These are phyloP conservation scores for Trichonephila clavipes DNA, from an alignment of 1,140 invertebrate species.

Conservation along the genomic window DNA sequence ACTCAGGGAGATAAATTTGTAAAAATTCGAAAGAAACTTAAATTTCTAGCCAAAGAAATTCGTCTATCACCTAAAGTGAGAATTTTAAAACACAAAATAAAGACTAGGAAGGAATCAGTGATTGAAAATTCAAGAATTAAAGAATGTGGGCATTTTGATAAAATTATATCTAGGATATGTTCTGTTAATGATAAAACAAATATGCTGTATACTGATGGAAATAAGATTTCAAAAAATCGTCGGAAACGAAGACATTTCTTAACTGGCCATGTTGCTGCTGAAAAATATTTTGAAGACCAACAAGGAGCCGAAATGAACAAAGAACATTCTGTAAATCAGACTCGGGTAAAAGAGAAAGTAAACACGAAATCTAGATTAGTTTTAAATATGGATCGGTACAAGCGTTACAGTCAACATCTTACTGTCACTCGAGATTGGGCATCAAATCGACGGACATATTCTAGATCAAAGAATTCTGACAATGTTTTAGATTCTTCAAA, in stretches of 20 bases:
- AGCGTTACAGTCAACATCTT: slow-evolving; percentile 50
- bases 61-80: not conserved
- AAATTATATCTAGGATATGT: slow-evolving; percentile 53
- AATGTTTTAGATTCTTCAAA: slow-evolving; percentile 31
- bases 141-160: slow-evolving; percentile 58
- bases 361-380: slow-evolving; percentile 51
- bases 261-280: slow-evolving; percentile 23
- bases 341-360: not conserved
- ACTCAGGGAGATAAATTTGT: not conserved
- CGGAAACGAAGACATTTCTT: slow-evolving; percentile 26
- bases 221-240: slow-evolving; percentile 29
- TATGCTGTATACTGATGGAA: not conserved
- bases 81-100: slow-evolving; percentile 45
- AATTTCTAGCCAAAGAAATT: slow-evolving; percentile 54
- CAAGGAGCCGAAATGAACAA: not conserved
- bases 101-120: not conserved
- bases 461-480: slow-evolving; percentile 12
- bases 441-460: slow-evolving; percentile 56
- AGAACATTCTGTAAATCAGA: not conserved
- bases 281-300: slow-evolving; percentile 57
- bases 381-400: slow-evolving; percentile 43
- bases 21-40: not conserved
- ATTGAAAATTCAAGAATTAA: slow-evolving; percentile 44
- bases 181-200: slow-evolving; percentile 13
- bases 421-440: slow-evolving; percentile 57